A percentile compares a stretch with the other conserved stretches of the same genome.
Conservation (phyloP, 2,888 invertebrate genomes). For the Caenorhabditis sp. region DNA sequence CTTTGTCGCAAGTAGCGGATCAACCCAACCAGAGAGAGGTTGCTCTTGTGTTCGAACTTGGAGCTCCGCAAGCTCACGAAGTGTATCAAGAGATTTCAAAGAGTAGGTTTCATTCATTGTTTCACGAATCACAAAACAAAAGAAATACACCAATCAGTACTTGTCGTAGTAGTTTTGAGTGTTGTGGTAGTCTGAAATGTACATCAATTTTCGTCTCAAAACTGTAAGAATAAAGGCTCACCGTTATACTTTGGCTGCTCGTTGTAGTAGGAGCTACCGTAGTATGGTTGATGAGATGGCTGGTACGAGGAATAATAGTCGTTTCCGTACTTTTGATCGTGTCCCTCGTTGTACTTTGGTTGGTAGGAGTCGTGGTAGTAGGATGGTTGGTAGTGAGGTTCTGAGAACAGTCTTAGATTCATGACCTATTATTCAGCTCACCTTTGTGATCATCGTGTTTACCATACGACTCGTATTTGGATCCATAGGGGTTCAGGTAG, state of each 20-base stretch:
- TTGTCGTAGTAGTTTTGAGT: slow-evolving; percentile 51
- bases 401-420: background rate
- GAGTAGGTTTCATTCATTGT: slow-evolving; percentile 8
- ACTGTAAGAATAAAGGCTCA: background rate
- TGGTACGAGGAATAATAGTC: slow-evolving; percentile 62
- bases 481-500: slow-evolving; percentile 58
- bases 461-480: slow-evolving; percentile 56
- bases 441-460: slow-evolving; percentile 57
- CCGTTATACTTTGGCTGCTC: slow-evolving; percentile 57
- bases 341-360: slow-evolving; percentile 50
- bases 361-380: slow-evolving; percentile 60
- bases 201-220: background rate
- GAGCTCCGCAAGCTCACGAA: slow-evolving; percentile 21
- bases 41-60: slow-evolving; percentile 20
- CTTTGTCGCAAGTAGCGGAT: slow-evolving; percentile 14
- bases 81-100: slow-evolving; percentile 11
- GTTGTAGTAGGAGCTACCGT: slow-evolving; percentile 55
- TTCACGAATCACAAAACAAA: slow-evolving; percentile 22
- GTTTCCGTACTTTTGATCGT: slow-evolving; percentile 39
- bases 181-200: slow-evolving; percentile 52
- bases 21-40: background rate
- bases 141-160: slow-evolving; percentile 24
- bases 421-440: background rate
- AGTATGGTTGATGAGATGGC: slow-evolving; percentile 58
- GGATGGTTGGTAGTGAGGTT: slow-evolving; percentile 51